Conservation (phyloP, 2,797 vertebrate species). For the Eutrigla gurnardus region DNA sequence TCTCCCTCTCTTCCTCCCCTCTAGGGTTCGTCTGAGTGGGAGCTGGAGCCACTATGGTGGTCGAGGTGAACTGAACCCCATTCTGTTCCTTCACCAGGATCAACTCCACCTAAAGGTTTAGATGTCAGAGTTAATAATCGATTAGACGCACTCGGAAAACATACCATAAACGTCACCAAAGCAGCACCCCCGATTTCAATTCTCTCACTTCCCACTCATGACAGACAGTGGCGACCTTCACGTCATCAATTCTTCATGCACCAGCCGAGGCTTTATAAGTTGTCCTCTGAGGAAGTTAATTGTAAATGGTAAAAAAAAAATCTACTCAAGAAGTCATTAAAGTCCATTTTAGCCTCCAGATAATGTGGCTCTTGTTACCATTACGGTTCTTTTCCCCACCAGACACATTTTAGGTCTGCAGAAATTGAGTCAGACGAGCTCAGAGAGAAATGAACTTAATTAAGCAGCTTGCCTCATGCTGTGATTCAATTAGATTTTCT, state of each 20-base stretch:
- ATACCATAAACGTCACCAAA: background rate
- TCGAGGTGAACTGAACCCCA: slow-evolving; percentile 90
- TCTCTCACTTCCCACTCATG: slow-evolving; percentile 20
- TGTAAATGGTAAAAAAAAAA: background rate
- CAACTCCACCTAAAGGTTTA: slow-evolving; percentile 84
- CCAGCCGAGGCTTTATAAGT: background rate
- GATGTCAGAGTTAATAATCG: slow-evolving; percentile 1
- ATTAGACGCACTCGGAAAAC: background rate
- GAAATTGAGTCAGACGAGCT: slow-evolving; percentile 11
- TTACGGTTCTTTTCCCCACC: background rate
- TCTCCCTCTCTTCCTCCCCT: slow-evolving; percentile 87
- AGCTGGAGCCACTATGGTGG: slow-evolving; percentile 79
- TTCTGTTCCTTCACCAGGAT: slow-evolving; percentile 92
- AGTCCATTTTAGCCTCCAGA: background rate
- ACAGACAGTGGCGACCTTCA: background rate
- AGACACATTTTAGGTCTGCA: background rate
- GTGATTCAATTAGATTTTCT: slow-evolving; percentile 24
- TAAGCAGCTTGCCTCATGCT: slow-evolving; percentile 9
- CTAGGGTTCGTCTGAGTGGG: slow-evolving; percentile 71
- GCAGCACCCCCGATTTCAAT: background rate
- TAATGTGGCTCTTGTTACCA: rapidly evolving
- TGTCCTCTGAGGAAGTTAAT: background rate
- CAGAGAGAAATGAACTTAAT: slow-evolving; percentile 19
- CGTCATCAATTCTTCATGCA: background rate
- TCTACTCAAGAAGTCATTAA: background rate